Percentiles rank a stretch among this genome's conserved stretches.
Evolutionary conservation across 1,140 invertebrate species (phyloP).

Genomic region (Heliothis virescens): DNA sequence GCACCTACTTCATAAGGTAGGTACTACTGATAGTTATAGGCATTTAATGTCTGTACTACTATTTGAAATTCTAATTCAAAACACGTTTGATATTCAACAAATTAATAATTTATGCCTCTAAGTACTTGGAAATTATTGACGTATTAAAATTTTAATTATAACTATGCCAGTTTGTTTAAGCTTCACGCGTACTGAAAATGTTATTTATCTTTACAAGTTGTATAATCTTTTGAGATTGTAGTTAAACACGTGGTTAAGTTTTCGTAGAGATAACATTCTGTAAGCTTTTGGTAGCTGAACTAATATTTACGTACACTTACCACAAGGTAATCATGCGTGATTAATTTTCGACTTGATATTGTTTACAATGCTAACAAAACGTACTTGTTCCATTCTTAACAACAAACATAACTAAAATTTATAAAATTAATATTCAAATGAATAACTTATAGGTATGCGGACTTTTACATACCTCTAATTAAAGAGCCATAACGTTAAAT

Average conservation of each 20-base stretch:
- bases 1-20: background rate
- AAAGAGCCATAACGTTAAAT: too few relatives aligned
- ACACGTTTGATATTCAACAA: conserved; percentile 28
- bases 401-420: too few relatives aligned
- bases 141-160: conserved; percentile 12
- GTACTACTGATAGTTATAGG: background rate
- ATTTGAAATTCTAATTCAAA: conserved; percentile 24
- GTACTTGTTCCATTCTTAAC: too few relatives aligned
- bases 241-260: background rate
- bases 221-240: background rate
- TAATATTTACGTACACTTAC: background rate
- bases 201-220: background rate
- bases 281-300: background rate
- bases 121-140: background rate
- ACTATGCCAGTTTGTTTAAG: background rate
- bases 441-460: too few relatives aligned
- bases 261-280: background rate
- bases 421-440: too few relatives aligned
- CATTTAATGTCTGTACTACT: background rate
- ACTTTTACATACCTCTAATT: too few relatives aligned
- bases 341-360: too few relatives aligned
- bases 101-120: conserved; percentile 4
- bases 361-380: too few relatives aligned
- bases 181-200: conserved; percentile 11
- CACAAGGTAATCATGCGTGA: too few relatives aligned